Percentiles rank a stretch among this genome's conserved stretches.
phyloP scores from a whole-genome alignment of 2,113 vertebrate genomes.

The Dryoscopus gambensis region DNA sequence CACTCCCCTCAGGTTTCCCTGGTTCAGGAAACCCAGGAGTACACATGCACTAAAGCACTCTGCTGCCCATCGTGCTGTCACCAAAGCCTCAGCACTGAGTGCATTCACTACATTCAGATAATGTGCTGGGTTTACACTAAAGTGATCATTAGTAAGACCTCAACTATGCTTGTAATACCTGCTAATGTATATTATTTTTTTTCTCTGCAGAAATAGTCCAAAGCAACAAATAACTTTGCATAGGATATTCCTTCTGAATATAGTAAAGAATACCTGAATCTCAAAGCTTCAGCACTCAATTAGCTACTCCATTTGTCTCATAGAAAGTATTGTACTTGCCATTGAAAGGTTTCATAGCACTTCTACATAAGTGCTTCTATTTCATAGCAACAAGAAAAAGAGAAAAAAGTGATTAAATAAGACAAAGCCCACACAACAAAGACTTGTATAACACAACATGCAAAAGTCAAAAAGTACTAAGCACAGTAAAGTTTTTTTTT shows the following conservation, averaged over 20 bases:
- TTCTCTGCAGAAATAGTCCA: neutral
- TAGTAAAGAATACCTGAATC: neutral
- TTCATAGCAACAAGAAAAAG: neutral
- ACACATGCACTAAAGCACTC: fast-evolving
- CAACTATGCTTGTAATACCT: neutral
- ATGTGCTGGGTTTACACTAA: neutral
- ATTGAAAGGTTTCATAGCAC: neutral
- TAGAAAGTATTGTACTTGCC: neutral
- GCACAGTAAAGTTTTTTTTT: neutral
- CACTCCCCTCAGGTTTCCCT: neutral
- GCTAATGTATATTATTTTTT: neutral
- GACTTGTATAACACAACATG: neutral
- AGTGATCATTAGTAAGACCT: neutral
- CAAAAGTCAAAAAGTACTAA: neutral
- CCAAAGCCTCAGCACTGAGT: neutral
- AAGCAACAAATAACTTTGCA: neutral
- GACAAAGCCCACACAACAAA: neutral
- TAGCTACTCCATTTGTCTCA: neutral
- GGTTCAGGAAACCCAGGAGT: neutral
- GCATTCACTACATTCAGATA: neutral
- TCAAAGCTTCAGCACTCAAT: neutral
- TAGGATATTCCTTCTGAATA: neutral
- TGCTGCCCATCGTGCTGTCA: fast-evolving
- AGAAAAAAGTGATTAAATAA: neutral
- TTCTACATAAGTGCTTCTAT: neutral